These are phyloP conservation scores for Erebia epiphron DNA, from an alignment of 2,888 invertebrate genomes.

Conservation along the genomic window DNA sequence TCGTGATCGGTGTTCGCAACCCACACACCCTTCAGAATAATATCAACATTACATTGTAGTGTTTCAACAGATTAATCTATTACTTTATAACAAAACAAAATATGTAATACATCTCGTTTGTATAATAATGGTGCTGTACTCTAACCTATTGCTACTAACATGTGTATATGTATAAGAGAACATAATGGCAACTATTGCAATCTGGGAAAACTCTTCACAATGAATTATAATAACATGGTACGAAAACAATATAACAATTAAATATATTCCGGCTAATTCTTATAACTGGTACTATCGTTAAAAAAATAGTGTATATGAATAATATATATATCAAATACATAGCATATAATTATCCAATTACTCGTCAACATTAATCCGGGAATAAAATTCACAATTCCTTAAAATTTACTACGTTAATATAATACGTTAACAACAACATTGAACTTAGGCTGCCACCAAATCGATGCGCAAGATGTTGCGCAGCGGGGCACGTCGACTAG, in stretches of 20 bases:
- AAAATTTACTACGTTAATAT: constrained; percentile 73
- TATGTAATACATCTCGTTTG: constrained; percentile 60
- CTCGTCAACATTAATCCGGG: constrained; percentile 70
- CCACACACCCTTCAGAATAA: constrained; percentile 68
- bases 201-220: constrained; percentile 59
- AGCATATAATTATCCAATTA: constrained; percentile 59
- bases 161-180: constrained; percentile 74
- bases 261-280: constrained; percentile 57
- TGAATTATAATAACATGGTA: constrained; percentile 58
- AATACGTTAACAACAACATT: constrained; percentile 73
- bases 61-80: constrained; percentile 76
- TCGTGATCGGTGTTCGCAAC: constrained; percentile 56
- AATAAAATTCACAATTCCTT: constrained; percentile 70
- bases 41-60: constrained; percentile 61
- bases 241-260: constrained; percentile 77
- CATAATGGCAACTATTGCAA: constrained; percentile 69
- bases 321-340: constrained; percentile 55
- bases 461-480: constrained; percentile 30
- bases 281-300: constrained; percentile 62
- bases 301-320: constrained; percentile 77
- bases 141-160: constrained; percentile 68
- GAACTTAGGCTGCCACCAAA: constrained; percentile 50
- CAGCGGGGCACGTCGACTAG: constrained; percentile 12
- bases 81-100: constrained; percentile 76
- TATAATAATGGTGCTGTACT: constrained; percentile 65